Evolutionary conservation across 92 coral and sea anemone genomes (phyloP), one percentile per base, ranked within the genome.

Genomic region (Heteractis magnifica): DNA sequence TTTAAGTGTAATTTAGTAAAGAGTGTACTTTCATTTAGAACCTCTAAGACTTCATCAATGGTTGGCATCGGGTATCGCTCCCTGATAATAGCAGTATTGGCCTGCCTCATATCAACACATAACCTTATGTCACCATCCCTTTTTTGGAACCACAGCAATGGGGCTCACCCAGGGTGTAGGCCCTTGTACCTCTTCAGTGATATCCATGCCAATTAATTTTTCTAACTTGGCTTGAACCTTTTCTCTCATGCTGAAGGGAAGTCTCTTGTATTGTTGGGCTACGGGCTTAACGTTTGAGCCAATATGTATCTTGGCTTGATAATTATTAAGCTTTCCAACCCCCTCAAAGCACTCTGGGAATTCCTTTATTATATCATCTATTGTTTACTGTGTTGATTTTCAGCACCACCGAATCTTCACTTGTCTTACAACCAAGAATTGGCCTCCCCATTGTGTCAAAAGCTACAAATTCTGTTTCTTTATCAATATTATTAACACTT

Each of bases 91-190:
- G 81, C 89, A 52, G 41, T 51, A 81, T 86, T 86, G 26, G 82
- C 86, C 13, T 81, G 51, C 6, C 87, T 56, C 89, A 86, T 86
- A 50, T 80, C 87, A 23, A 87, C 76, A 19, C 85, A 82, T 14
- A 87, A 20, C 44, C 84, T 56, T 71, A 83, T 83, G 81, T 88
- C 87, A 20, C 82, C 85, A 16, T 65, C 56, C 4, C 76, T 20
- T 49, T 49, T 83, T 83, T 60, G 87, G 85, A 51, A 80, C 91
- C 6, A 83, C 81, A 15, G 82, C 87, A 21, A 75, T 19, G 9
- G 91, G 91, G 70, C 85, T 87, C 7, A 82, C 87, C 87, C 87
- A 84, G 56, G 82, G 50, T 44, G 77, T 84, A 14, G 87, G 82
- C 6, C 87, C 82, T 60, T 59, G 82, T 16, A 84, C 87, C 72